Evolutionary conservation across 2,113 vertebrate species (phyloP), one percentile per base, ranked within the genome.

Genomic region (Nothobranchius kuhntae): DNA sequence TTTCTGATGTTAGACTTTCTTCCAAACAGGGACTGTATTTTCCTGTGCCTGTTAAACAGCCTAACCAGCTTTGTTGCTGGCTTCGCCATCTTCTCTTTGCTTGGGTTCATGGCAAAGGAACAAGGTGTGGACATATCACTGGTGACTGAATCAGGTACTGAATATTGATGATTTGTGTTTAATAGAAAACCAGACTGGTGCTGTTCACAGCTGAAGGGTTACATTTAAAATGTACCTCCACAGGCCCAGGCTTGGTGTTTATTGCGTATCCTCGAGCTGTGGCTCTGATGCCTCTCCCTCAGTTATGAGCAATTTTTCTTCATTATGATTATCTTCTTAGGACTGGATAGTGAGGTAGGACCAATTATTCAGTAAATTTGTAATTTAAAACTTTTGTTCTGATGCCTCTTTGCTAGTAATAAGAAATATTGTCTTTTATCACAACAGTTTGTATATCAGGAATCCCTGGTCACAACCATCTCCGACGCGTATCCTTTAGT

Each of bases 21-120:
- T 45, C 44, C 10, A 45, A 45, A 45, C 44, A 45, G 44, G 44
- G 44, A n/a, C 80, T 93, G 93, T 82, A 71, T 96, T 24, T 92
- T 93, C 61, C 93, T 98, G 55, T 96, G 96, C 91, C 90, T 95
- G 84, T 79, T 98, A 73, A 98, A 98, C 88, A 97, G 95, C 40
- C 84, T 93, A 69, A 98, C 96, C 73, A 98, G 96, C 80, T 96
- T 98, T 14, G 35, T 94, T 48, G 95, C 96, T 10, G 96, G 96
- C 9, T 96, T 98, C 71, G 96, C 95, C 72, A 95, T 98, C 74
- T 98, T 98, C 84, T 96, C 96, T 6, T 94, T 97, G 24, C 87
- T 97, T 64, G 93, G 93, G 38, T 97, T 96, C 85, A 97, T 97
- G 95, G 93, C 95, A 52, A 91, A 69, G 60, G 94, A 97, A 73